Conservation (phyloP, 2,113 vertebrate species). For the Taxidea taxus region DNA sequence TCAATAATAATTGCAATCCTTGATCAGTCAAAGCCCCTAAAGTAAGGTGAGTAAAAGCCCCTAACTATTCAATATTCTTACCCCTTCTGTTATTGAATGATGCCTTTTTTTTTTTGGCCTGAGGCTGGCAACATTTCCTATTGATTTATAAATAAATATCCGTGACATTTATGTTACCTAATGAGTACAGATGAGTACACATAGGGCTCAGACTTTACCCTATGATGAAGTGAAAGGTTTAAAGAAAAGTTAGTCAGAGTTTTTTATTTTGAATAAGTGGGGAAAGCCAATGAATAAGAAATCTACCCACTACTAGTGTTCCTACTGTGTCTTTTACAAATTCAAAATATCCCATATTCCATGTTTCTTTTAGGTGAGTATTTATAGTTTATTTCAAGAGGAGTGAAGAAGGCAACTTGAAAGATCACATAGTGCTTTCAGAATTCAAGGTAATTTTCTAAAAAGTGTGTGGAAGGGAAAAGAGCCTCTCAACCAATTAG, state of each 20-base stretch:
- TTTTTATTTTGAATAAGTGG: slow-evolving; percentile 23
- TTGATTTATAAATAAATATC: slow-evolving; percentile 61
- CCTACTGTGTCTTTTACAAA: background rate
- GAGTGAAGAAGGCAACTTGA: background rate
- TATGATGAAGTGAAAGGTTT: slow-evolving; percentile 14
- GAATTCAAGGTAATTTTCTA: slow-evolving; percentile 45
- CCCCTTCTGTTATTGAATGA: background rate
- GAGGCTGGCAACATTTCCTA: slow-evolving; percentile 36
- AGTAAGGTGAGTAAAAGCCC: background rate
- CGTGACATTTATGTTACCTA: slow-evolving; percentile 52
- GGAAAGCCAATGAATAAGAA: background rate
- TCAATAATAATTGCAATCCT: background rate
- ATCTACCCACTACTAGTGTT: background rate
- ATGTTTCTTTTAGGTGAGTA: slow-evolving; percentile 23
- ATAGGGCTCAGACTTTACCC: background rate
- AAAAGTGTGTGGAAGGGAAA: background rate
- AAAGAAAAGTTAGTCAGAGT: slow-evolving; percentile 38
- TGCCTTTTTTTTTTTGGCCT: background rate
- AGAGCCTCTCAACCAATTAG: slow-evolving; percentile 51
- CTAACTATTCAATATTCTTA: background rate
- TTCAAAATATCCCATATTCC: slow-evolving; percentile 12
- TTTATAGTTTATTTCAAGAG: slow-evolving; percentile 40
- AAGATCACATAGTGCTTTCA: slow-evolving; percentile 30
- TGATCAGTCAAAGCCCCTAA: background rate
- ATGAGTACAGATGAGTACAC: background rate